Conservation (phyloP, 2,113 vertebrate genomes). For the Corythoichthys haematopterus region DNA sequence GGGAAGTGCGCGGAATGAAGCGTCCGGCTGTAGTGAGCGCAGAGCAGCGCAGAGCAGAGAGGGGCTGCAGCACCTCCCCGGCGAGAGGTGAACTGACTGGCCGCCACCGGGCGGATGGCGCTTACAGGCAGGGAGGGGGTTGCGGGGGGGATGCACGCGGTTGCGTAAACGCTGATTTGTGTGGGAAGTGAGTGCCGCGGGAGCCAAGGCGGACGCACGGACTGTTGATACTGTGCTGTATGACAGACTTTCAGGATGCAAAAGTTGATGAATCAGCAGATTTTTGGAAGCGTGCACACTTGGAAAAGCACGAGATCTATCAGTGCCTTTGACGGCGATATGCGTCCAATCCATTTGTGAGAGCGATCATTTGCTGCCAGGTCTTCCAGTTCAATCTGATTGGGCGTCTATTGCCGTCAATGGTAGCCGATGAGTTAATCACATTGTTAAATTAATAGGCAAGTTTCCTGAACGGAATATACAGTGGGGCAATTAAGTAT, state of each 20-base stretch:
- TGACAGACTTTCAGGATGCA: background rate
- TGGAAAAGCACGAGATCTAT: no score
- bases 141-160: background rate
- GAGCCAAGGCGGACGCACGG: background rate
- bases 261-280: background rate
- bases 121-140: background rate
- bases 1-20: conserved; percentile 57
- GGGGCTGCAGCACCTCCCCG: conserved; percentile 61
- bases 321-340: no score
- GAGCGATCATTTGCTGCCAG: no score
- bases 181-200: background rate
- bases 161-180: conserved; percentile 10
- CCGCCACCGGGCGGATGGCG: background rate
- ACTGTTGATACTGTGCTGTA: background rate
- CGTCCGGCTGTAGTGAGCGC: conserved; percentile 48
- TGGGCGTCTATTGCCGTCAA: no score
- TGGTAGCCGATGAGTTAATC: no score
- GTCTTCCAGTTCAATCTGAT: no score
- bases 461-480: no score
- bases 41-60: conserved; percentile 50
- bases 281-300: background rate
- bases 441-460: no score
- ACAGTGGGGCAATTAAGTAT: no score
- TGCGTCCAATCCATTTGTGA: no score
- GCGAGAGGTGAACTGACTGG: conserved; percentile 22